Evolutionary conservation across 92 coral and sea anemone species (phyloP), one percentile per base, ranked within the genome.

Genomic region (Epizoanthus scotinus): DNA sequence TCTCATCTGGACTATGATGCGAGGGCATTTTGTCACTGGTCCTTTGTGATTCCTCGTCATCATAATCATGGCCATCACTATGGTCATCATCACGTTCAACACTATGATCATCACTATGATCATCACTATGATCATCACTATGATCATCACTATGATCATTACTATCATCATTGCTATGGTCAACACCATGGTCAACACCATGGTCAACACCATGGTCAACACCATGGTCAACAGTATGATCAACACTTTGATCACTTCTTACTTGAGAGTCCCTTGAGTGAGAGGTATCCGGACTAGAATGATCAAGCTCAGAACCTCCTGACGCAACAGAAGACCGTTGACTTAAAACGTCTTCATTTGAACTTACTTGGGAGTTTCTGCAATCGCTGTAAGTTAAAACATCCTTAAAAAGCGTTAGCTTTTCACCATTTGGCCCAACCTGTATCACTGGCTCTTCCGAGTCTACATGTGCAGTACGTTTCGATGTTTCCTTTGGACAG

Each of bases 231-330:
- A 12, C 34, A 57, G 67, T 36, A 57, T 14, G 47, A 68, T 36
- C 73, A 52, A 7, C 63, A 70, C 57, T 21, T 38, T 68, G 54
- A 75, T 36, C 67, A 54, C 22, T 75, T 8, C 56, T 25, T 36
- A 58, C 69, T 25, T 64, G 8, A 64, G 69, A 64, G 36, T 38
- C 47, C 19, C 36, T 31, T 31, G 67, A 31, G 18, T 36, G 54
- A 6, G 57, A 75, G 6, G 81, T 18, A 3, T 60, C 81, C 27
- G 63, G 55, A 34, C 52, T 59, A 31, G 25, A 15, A 59, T 44
- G 59, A 60, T 75, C 81, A 21, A 38, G 67, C 25, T 15, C 27
- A n/a, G 56, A 20, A 60, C 31, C 22, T 42, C 60, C 81, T 28
- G 34, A 24, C 40, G 40, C 50, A 12, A 9, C 28, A 59, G 52